Conservation (phyloP, 2,113 vertebrate genomes). For the Orycteropus afer region DNA sequence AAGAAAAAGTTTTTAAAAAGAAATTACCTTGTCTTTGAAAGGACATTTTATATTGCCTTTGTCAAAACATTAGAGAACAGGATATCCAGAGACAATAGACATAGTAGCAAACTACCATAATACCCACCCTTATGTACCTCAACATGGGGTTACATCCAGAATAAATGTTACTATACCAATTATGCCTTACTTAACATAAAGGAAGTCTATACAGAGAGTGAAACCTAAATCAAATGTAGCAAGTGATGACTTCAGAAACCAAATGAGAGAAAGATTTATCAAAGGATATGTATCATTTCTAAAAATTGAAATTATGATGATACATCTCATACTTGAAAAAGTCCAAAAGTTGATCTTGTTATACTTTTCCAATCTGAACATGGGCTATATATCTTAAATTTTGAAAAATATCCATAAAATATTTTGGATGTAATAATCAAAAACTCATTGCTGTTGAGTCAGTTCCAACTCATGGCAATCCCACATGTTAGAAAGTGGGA, state of each 20-base stretch:
- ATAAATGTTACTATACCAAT: background rate
- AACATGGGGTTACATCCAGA: background rate
- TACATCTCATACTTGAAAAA: background rate
- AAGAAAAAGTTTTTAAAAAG: background rate
- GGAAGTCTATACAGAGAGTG: background rate
- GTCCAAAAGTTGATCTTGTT: background rate
- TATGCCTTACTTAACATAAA: background rate
- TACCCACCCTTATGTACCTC: background rate
- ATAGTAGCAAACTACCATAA: rapidly evolving
- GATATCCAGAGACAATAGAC: background rate
- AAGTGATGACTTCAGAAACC: background rate
- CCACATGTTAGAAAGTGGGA: background rate
- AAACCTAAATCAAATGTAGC: background rate
- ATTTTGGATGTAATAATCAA: background rate
- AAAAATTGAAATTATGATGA: background rate
- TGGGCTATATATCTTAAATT: background rate
- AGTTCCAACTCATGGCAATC: background rate
- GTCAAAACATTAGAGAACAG: background rate
- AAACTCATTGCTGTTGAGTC: background rate
- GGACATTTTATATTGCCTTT: background rate
- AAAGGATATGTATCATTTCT: background rate
- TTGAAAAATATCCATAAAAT: constrained; percentile 3
- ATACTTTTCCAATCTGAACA: background rate
- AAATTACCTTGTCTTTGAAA: background rate
- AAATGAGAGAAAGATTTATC: background rate